These are phyloP conservation scores for Sympetrum striolatum DNA, from an alignment of 2,888 invertebrate species.

Conservation along the genomic window DNA sequence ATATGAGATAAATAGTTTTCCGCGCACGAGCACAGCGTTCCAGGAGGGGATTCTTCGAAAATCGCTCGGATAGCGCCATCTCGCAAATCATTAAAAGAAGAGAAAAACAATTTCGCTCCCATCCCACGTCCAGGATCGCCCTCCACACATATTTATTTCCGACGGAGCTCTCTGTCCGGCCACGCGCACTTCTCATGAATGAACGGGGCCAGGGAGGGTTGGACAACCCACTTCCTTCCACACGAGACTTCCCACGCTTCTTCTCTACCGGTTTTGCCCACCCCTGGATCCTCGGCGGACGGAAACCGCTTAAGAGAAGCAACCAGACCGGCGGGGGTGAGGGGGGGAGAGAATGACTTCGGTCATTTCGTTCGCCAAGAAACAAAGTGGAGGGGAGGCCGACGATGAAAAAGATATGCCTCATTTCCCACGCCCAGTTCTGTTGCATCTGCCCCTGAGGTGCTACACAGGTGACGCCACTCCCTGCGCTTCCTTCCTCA, in stretches of 20 bases:
- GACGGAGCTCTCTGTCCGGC: not conserved
- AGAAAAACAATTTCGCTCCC: not conserved
- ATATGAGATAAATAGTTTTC: too few relatives aligned
- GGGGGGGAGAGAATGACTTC: not conserved
- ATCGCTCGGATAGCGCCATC: too few relatives aligned
- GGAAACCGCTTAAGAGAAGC: constrained; percentile 23
- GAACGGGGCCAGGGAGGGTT: not conserved
- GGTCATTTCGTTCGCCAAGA: constrained; percentile 44
- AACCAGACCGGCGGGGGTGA: not conserved
- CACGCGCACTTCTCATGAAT: not conserved
- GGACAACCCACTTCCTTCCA: not conserved
- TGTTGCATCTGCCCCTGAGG: not conserved
- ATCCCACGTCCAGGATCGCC: not conserved
- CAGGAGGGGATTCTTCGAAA: too few relatives aligned
- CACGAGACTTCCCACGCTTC: not conserved
- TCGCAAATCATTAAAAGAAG: too few relatives aligned
- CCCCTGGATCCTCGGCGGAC: not conserved
- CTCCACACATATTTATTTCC: not conserved
- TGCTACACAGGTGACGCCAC: not conserved
- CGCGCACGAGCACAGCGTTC: too few relatives aligned
- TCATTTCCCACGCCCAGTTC: constrained; percentile 20
- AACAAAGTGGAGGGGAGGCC: constrained; percentile 50
- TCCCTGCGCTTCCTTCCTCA: not conserved
- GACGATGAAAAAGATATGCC: constrained; percentile 36
- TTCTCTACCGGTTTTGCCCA: not conserved